A percentile compares a stretch with the other conserved stretches of the same genome.
Evolutionary conservation across 2,113 vertebrate genomes (phyloP).

Genomic region (Lepus americanus): DNA sequence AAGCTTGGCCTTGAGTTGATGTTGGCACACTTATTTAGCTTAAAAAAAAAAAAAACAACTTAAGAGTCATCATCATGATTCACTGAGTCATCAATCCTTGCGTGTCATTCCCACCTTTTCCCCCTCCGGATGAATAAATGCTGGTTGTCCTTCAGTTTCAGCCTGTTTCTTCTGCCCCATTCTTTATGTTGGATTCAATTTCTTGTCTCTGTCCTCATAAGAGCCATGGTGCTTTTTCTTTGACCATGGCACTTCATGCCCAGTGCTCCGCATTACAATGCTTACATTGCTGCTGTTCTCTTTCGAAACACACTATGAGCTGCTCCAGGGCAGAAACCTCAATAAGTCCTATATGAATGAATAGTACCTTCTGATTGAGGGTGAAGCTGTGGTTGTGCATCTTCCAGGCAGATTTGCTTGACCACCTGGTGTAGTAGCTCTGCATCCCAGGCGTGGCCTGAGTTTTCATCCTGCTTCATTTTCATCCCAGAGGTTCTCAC

Average conservation of each 20-base stretch:
- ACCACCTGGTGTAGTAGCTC: not conserved
- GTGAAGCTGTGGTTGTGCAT: not conserved
- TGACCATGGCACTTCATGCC: not conserved
- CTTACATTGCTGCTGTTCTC: not conserved
- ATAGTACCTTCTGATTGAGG: not conserved
- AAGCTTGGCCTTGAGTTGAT: slow-evolving; percentile 71
- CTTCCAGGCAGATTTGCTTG: not conserved
- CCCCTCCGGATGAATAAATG: not conserved
- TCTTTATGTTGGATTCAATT: not conserved
- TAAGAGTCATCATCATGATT: not conserved
- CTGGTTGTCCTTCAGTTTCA: not conserved
- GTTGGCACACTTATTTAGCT: slow-evolving; percentile 51
- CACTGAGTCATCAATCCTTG: not conserved
- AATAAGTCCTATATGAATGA: not conserved
- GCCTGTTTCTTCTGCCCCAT: not conserved
- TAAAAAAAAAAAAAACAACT: not conserved
- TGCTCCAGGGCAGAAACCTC: not conserved
- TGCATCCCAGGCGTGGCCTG: not conserved
- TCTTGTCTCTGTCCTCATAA: not conserved
- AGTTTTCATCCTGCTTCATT: not conserved
- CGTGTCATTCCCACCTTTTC: not conserved
- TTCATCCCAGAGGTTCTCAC: not conserved
- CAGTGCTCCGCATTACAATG: not conserved
- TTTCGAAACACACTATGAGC: not conserved
- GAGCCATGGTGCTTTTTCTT: not conserved